A percentile compares a stretch with the other conserved stretches of the same genome.
Conservation (phyloP, 2,888 invertebrate species). For the Cetonia aurata region DNA sequence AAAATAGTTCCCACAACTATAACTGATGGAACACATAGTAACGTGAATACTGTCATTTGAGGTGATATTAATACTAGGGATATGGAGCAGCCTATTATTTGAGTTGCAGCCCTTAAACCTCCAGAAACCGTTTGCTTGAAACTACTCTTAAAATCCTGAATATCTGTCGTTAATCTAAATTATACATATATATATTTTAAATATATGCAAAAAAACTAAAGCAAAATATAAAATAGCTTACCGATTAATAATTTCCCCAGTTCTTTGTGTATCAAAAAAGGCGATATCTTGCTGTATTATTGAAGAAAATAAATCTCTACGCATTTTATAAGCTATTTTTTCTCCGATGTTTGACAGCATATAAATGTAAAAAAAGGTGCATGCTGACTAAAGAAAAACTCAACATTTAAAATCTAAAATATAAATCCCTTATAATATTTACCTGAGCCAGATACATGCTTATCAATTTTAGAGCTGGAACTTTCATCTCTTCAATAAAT, state of each 20-base stretch:
- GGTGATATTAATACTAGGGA: conserved; percentile 91
- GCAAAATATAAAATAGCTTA: conserved; percentile 58
- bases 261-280: conserved; percentile 92
- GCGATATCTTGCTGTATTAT: conserved; percentile 88
- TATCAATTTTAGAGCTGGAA: conserved; percentile 77
- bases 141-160: conserved; percentile 97
- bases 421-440: conserved; percentile 33
- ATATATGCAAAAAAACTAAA: not conserved
- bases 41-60: conserved; percentile 86
- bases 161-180: conserved; percentile 86
- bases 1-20: conserved; percentile 87
- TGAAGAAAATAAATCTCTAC: conserved; percentile 84
- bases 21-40: conserved; percentile 88
- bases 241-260: conserved; percentile 93
- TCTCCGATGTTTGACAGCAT: conserved; percentile 91
- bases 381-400: conserved; percentile 75
- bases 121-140: conserved; percentile 95
- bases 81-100: conserved; percentile 83
- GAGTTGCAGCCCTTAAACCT: conserved; percentile 87
- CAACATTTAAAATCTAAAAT: not conserved
- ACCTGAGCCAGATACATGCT: conserved; percentile 83
- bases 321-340: conserved; percentile 84
- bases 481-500: conserved; percentile 74
- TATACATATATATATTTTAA: not conserved
- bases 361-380: conserved; percentile 92